These are phyloP conservation scores for Podarcis muralis DNA, from an alignment of 2,113 vertebrate genomes.

Conservation along the genomic window DNA sequence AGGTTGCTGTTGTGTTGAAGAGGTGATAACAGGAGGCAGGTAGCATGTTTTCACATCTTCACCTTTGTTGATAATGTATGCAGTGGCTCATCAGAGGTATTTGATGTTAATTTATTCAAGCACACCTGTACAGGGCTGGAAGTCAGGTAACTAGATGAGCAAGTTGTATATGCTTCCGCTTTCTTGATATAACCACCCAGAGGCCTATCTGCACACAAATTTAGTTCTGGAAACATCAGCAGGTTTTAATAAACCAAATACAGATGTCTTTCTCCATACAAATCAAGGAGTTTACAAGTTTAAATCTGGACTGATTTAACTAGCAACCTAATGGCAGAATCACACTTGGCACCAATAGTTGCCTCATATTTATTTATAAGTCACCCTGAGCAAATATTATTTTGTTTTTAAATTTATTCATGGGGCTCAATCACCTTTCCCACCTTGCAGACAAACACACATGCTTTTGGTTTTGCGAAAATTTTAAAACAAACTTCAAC, in stretches of 20 bases:
- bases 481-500: slow-evolving; percentile 51
- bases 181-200: slow-evolving; percentile 71
- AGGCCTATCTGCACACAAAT: slow-evolving; percentile 67
- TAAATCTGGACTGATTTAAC: slow-evolving; percentile 76
- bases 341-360: slow-evolving; percentile 68
- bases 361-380: slow-evolving; percentile 78
- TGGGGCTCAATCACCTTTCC: slow-evolving; percentile 51
- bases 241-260: slow-evolving; percentile 79
- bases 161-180: slow-evolving; percentile 63
- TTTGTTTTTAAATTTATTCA: slow-evolving; percentile 71
- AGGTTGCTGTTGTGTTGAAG: slow-evolving; percentile 73
- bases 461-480: slow-evolving; percentile 46
- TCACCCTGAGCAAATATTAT: slow-evolving; percentile 70
- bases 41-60: slow-evolving; percentile 77
- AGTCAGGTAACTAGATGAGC: slow-evolving; percentile 83
- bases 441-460: slow-evolving; percentile 44
- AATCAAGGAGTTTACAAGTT: slow-evolving; percentile 78
- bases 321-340: slow-evolving; percentile 72
- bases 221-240: slow-evolving; percentile 76
- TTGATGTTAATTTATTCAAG: slow-evolving; percentile 88
- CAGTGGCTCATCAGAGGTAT: slow-evolving; percentile 85
- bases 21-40: slow-evolving; percentile 80
- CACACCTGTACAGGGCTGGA: slow-evolving; percentile 80
- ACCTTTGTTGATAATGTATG: slow-evolving; percentile 90
- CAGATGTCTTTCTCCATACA: slow-evolving; percentile 73